A percentile compares a stretch with the other conserved stretches of the same genome.
These are phyloP conservation scores for Piaya cayana DNA, from an alignment of 2,113 vertebrate genomes.

Conservation along the genomic window DNA sequence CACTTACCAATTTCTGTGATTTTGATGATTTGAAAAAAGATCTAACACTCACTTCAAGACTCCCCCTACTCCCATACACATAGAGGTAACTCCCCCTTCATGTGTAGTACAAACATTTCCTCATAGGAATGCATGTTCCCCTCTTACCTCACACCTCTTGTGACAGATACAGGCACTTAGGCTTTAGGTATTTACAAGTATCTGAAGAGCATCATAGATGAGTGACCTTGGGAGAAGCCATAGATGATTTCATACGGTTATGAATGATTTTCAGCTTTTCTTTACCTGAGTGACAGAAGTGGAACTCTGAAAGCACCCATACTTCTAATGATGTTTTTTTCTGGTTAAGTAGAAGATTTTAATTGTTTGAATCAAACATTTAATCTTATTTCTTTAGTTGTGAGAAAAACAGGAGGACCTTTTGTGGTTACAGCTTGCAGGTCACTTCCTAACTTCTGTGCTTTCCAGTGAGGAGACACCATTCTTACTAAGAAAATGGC, in stretches of 20 bases:
- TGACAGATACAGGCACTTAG: neutral
- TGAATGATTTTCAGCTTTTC: neutral
- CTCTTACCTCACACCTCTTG: neutral
- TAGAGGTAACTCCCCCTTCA: neutral
- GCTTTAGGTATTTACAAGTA: neutral
- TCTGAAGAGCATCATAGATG: fast-evolving
- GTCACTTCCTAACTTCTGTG: fast-evolving
- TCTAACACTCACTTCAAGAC: neutral
- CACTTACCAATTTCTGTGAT: neutral
- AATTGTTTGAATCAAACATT: neutral
- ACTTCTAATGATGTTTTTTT: neutral
- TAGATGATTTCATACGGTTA: neutral
- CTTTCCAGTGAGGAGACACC: neutral
- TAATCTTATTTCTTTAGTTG: neutral
- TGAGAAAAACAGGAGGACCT: neutral
- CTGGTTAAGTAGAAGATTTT: neutral
- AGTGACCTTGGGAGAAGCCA: neutral
- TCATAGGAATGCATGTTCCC: neutral
- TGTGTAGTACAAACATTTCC: neutral
- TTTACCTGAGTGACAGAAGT: neutral
- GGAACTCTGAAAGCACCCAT: neutral
- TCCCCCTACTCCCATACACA: fast-evolving
- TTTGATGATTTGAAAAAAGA: neutral
- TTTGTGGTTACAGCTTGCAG: neutral
- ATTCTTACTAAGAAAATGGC: neutral